Evolutionary conservation across 2,113 vertebrate genomes (phyloP).

Genomic region (Crotalus helleri): DNA sequence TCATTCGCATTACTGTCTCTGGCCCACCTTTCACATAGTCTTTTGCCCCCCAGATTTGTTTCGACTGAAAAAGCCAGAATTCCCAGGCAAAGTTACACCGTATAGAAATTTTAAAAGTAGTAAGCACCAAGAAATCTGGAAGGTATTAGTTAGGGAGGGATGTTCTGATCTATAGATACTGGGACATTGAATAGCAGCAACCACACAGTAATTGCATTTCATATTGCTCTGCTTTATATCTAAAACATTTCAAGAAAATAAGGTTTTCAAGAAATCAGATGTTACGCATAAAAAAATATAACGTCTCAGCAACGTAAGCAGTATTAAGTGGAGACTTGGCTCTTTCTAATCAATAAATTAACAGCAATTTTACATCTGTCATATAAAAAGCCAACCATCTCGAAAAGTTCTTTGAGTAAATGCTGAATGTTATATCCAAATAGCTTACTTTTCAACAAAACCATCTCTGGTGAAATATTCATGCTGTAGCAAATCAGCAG

Average conservation of each 20-base stretch:
- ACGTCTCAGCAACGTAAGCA: background rate
- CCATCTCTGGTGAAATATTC: constrained; percentile 71
- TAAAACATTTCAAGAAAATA: background rate
- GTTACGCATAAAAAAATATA: background rate
- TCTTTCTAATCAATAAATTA: background rate
- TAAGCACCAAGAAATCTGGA: background rate
- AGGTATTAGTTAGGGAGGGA: background rate
- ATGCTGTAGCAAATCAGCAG: constrained; percentile 60
- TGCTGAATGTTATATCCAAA: background rate
- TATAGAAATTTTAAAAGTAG: background rate
- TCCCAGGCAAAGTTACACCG: background rate
- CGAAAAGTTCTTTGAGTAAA: background rate
- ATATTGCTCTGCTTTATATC: background rate
- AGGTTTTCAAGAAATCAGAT: background rate
- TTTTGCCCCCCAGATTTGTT: background rate
- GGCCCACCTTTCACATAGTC: background rate
- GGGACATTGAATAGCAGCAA: background rate
- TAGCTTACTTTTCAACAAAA: constrained; percentile 68
- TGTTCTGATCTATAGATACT: background rate
- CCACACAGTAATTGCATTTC: background rate
- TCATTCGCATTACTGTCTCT: background rate
- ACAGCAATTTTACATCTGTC: background rate
- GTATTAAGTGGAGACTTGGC: background rate
- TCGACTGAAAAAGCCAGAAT: background rate
- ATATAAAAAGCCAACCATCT: background rate